Evolutionary conservation across 1,140 invertebrate species (phyloP), one percentile per base, ranked within the genome.

Genomic region (Steinernema khuongi): DNA sequence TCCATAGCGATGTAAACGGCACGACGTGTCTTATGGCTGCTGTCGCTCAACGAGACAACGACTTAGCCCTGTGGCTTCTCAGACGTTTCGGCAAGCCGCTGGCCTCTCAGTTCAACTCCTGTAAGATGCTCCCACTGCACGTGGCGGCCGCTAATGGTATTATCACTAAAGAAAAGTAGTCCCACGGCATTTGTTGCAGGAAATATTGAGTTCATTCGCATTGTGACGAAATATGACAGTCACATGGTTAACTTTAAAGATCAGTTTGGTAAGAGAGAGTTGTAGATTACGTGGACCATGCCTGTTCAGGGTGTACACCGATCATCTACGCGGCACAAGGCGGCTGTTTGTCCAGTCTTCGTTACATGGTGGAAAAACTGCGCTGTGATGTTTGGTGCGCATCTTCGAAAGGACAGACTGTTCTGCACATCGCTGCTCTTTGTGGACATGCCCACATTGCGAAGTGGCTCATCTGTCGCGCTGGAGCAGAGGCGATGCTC

Each of bases 61-160:
- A 74, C 18, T 69, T 77, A 19, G 36, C 72, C 33, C 30, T 72
- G 26, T 75, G 68, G 71, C 67, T 78, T 14, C 71, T 78, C 17
- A 70, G 60, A 41, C 71, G 77, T 17, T 78, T 78, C 33, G 77
- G 77, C n/a, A 78, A 74, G 50, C 29, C 32, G 17, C 68, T 78
- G n/a, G 75, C 75, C 2, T 70, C 72, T 31, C 71, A 74, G 17
- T 50, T 66, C 17, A 78, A 78, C 43, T 31, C 31, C 17, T 33
- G 41, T 18, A 26, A 68, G 41, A 78, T 78, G 76, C 71, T 78
- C 1, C 77, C 77, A 31, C 31, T 78, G 19, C 77, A 78, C 33
- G 75, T 78, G 30, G 77, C 77, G 28, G 77, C 77, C 1, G 75
- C 74, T n/a, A 75, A 78, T 77, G 77, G 75, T 76, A 19, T 18